Conservation (phyloP, 2,888 invertebrate species). For the Laothoe populi region DNA sequence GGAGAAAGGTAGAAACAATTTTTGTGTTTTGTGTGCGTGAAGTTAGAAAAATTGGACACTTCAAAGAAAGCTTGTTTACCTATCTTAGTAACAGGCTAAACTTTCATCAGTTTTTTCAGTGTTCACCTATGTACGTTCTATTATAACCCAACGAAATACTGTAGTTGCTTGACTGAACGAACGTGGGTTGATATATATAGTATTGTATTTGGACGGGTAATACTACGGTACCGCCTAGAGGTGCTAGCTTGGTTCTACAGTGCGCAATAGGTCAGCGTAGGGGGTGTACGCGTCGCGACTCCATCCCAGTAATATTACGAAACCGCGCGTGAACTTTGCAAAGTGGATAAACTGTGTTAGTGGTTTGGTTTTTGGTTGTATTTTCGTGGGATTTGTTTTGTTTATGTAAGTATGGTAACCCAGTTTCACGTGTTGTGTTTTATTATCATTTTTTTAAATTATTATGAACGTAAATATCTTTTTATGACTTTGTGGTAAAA, state of each 20-base stretch:
- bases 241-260: conserved; percentile 60
- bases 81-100: conserved; percentile 53
- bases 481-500: background rate
- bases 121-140: conserved; percentile 38
- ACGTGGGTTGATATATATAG: conserved; percentile 30
- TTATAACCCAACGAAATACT: conserved; percentile 40
- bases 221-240: conserved; percentile 70
- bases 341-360: conserved; percentile 5
- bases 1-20: no score
- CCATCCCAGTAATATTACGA: conserved; percentile 47
- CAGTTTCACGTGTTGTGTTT: background rate
- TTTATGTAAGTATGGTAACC: background rate
- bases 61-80: conserved; percentile 55
- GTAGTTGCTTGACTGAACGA: conserved; percentile 30
- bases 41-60: conserved; percentile 52
- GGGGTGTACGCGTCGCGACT: conserved; percentile 51
- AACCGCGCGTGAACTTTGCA: conserved; percentile 53
- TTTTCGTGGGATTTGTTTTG: conserved; percentile 13
- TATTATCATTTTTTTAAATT: background rate
- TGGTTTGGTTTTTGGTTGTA: background rate
- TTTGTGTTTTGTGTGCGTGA: conserved; percentile 31
- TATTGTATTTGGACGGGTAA: conserved; percentile 52
- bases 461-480: no score
- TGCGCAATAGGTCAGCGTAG: conserved; percentile 53
- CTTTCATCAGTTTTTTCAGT: conserved; percentile 16